Evolutionary conservation across 2,797 vertebrate genomes (phyloP).

Genomic region (Chromis chromis): DNA sequence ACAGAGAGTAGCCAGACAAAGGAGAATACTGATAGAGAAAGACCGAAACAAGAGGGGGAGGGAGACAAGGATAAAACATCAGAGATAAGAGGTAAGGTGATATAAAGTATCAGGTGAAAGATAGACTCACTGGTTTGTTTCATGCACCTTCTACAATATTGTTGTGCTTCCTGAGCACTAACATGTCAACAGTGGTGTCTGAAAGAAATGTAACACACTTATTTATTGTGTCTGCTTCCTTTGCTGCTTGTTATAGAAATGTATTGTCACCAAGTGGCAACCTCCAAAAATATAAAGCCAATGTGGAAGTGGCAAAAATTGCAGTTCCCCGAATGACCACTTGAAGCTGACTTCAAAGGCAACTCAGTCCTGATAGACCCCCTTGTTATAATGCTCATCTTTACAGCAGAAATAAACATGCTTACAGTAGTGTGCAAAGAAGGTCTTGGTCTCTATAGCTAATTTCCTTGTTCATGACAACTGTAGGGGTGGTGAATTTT

Average conservation of each 20-base stretch:
- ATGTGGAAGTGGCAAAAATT: too few relatives aligned
- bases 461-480: too few relatives aligned
- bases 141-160: not conserved
- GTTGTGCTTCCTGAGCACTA: not conserved
- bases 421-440: too few relatives aligned
- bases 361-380: too few relatives aligned
- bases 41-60: not conserved
- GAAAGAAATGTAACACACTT: not conserved
- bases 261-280: not conserved
- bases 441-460: too few relatives aligned
- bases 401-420: too few relatives aligned
- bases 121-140: not conserved
- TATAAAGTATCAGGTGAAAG: slow-evolving; percentile 6
- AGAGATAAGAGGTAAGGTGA: not conserved
- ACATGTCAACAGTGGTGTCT: not conserved
- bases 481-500: too few relatives aligned
- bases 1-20: not conserved
- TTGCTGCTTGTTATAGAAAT: not conserved
- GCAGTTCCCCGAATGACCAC: too few relatives aligned
- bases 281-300: too few relatives aligned
- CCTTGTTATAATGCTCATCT: too few relatives aligned
- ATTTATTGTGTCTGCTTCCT: too few relatives aligned
- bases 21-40: not conserved
- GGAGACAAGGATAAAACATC: not conserved
- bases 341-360: too few relatives aligned